Percentiles rank a stretch among this genome's conserved stretches.
Evolutionary conservation across 2,797 vertebrate species (phyloP).

Genomic region (Dicrostonyx torquatus): DNA sequence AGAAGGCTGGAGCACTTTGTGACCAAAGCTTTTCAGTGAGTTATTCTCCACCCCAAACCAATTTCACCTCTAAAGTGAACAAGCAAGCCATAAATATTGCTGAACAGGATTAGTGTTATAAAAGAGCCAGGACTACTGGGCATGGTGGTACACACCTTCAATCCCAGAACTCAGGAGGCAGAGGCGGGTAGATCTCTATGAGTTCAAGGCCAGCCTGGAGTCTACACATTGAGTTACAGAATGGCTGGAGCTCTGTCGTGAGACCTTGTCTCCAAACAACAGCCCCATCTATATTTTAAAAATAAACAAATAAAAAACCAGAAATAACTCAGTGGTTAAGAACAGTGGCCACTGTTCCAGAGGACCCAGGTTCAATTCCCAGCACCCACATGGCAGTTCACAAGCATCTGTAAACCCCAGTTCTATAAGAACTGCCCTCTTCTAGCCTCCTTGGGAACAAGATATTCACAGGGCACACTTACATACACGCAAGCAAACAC

Average conservation of each 20-base stretch:
- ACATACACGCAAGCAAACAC: not conserved
- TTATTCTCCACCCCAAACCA: not conserved
- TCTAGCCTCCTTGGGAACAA: not conserved
- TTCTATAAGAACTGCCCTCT: not conserved
- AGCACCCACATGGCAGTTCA: not conserved
- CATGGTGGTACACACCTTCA: not conserved
- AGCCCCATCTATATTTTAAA: no score
- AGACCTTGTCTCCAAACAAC: not conserved
- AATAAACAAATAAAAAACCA: not conserved
- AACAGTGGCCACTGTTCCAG: no score
- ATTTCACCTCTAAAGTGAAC: not conserved
- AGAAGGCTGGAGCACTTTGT: not conserved
- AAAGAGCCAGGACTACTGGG: not conserved
- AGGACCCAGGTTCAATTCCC: not conserved
- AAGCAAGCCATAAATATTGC: not conserved
- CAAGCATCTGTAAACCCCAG: not conserved
- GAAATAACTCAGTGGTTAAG: not conserved
- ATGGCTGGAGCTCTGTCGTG: no score
- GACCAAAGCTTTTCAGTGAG: not conserved
- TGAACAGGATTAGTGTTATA: not conserved
- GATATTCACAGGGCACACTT: not conserved
- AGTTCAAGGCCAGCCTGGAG: not conserved
- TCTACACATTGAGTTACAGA: not conserved
- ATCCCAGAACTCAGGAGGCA: not conserved
- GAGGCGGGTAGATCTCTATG: not conserved